Evolutionary conservation across 2,797 vertebrate species (phyloP), one percentile per base, ranked within the genome.

Genomic region (Garrulus glandarius): DNA sequence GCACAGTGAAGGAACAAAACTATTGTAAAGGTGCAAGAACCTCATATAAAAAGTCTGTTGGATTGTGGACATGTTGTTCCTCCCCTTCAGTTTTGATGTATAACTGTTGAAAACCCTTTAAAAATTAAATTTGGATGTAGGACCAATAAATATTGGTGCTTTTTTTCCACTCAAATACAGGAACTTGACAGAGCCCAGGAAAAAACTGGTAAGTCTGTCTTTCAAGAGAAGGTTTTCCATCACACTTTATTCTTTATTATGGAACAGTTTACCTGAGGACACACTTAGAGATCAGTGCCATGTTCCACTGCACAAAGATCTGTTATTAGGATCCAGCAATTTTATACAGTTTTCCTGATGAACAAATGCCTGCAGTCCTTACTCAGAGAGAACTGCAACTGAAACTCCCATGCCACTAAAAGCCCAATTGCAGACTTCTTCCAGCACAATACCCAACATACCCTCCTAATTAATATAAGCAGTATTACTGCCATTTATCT

Each of bases 391-490:
- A 87, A 77, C 34, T 36, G 36, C 2, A 10, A 71, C 24, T 47
- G 49, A 91, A 93, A 91, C 37, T 87, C 56, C 52, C 60, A 49
- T 36, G 39, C 23, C 61, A 52, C 76, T 87, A 80, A 92, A 91
- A 93, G 72, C 43, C 47, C 76, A 88, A 39, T 10, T 94, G 91
- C 52, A 90, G 72, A 75, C 60, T 92, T 94, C 61, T 93, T 79
- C 76, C 92, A 83, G 16, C 87, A 87, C 81, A 97, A 95, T 93
- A 92, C 81, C 91, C 86, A 87, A 59, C n/a, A 75, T 39, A 65
- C 37, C 59, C 70, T 84, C 80, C 88, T 97, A 95, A 96, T 97
- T 95, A 97, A 97, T 23, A 32, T n/a, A 90, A 32, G 49, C 49
- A 64, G 64, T 57, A 93, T 92, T 81, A 52, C 27, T 52, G 43